Conservation (phyloP, 37 sponge, comb jelly and placozoan species). For the Beroe forskalii region DNA sequence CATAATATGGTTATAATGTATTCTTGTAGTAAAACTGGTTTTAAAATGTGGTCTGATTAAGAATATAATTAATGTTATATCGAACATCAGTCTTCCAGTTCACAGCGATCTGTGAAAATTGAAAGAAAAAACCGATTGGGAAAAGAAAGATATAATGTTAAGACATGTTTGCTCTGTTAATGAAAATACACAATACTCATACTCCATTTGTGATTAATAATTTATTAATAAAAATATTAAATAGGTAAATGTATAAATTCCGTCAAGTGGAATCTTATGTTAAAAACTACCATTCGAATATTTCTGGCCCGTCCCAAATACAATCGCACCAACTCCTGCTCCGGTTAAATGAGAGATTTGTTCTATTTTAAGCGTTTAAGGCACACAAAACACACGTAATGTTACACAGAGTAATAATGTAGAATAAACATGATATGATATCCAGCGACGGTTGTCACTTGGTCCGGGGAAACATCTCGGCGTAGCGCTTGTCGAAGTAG, state of each 20-base stretch:
- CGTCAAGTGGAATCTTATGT: not conserved
- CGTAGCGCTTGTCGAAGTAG: constrained; percentile 82
- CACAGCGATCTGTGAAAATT: too few relatives aligned
- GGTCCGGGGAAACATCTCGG: constrained; percentile 63
- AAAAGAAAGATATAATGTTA: too few relatives aligned
- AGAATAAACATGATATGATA: too few relatives aligned
- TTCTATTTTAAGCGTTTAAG: constrained; percentile 1
- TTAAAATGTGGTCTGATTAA: too few relatives aligned
- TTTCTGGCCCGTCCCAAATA: not conserved
- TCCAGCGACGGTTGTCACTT: not conserved
- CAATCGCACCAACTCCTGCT: not conserved
- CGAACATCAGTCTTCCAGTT: too few relatives aligned
- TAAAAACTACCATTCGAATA: not conserved
- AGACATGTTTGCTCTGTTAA: too few relatives aligned
- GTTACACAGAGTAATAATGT: too few relatives aligned
- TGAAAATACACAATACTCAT: too few relatives aligned
- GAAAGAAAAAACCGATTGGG: too few relatives aligned
- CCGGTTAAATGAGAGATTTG: not conserved
- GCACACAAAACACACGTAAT: not conserved
- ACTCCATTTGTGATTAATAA: constrained; percentile 25
- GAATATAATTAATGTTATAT: too few relatives aligned
- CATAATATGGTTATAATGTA: too few relatives aligned
- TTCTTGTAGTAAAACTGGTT: too few relatives aligned
- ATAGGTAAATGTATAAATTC: constrained; percentile 30
- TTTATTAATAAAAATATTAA: constrained; percentile 46